Evolutionary conservation across 1,140 invertebrate species (phyloP).

Genomic region (Micrasema longulum): DNA sequence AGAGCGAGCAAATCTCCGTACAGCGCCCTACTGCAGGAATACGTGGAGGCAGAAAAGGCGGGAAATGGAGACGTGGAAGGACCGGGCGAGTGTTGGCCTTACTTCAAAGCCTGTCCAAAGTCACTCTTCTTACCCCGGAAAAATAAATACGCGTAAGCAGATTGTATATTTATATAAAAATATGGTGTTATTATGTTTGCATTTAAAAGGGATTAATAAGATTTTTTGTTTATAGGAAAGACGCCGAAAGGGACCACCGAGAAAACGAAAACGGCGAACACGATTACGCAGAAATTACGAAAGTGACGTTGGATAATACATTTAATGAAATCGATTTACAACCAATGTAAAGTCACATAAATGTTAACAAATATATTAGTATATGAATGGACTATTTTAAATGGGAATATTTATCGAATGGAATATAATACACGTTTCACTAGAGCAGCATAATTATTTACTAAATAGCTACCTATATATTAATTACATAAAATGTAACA

Average conservation of each 20-base stretch:
- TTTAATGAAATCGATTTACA: constrained; percentile 46
- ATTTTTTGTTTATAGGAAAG: constrained; percentile 57
- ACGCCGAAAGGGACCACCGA: constrained; percentile 63
- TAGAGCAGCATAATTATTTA: too few relatives aligned
- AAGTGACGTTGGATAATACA: constrained; percentile 42
- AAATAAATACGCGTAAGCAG: constrained; percentile 76
- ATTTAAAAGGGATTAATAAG: background rate
- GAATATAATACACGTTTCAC: too few relatives aligned
- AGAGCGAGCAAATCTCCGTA: constrained; percentile 86
- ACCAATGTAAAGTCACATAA: constrained; percentile 47
- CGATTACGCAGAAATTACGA: constrained; percentile 53
- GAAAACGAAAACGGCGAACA: constrained; percentile 58
- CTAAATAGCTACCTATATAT: too few relatives aligned
- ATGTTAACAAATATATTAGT: too few relatives aligned
- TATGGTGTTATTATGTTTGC: too few relatives aligned
- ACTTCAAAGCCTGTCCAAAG: constrained; percentile 85
- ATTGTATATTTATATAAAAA: too few relatives aligned
- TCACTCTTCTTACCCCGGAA: constrained; percentile 77
- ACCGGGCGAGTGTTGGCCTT: constrained; percentile 85
- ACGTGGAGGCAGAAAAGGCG: constrained; percentile 82
- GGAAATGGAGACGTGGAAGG: constrained; percentile 70
- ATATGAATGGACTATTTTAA: too few relatives aligned
- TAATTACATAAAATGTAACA: too few relatives aligned
- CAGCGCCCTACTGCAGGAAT: constrained; percentile 76
- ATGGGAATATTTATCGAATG: too few relatives aligned